Evolutionary conservation across 1,140 invertebrate genomes (phyloP).

Genomic region (Caenorhabditis brenneri): DNA sequence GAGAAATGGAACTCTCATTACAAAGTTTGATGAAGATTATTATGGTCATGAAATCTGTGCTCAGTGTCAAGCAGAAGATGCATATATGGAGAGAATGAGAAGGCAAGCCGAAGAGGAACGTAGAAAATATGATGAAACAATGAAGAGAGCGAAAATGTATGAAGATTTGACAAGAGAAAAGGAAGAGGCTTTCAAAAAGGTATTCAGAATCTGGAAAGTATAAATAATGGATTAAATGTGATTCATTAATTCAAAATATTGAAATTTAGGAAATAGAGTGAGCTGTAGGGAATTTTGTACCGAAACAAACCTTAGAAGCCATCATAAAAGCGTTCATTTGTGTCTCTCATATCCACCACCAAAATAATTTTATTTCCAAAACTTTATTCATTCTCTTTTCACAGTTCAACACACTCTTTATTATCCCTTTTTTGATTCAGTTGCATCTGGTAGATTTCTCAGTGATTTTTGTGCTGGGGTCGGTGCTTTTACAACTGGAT

Average conservation of each 20-base stretch:
- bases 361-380: too few relatives aligned
- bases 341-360: too few relatives aligned
- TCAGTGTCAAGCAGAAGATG: constrained; percentile 45
- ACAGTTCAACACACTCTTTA: too few relatives aligned
- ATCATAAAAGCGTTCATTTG: too few relatives aligned
- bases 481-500: not conserved
- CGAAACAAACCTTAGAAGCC: too few relatives aligned
- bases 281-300: too few relatives aligned
- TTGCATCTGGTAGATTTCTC: not conserved
- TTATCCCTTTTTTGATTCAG: not conserved
- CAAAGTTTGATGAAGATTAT: constrained; percentile 19
- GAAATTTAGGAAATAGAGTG: too few relatives aligned
- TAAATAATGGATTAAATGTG: too few relatives aligned
- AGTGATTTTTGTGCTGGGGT: not conserved
- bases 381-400: too few relatives aligned
- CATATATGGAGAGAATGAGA: constrained; percentile 38
- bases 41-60: constrained; percentile 44
- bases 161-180: constrained; percentile 45
- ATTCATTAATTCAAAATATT: too few relatives aligned
- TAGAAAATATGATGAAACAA: constrained; percentile 38
- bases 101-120: constrained; percentile 41
- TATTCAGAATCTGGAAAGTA: not conserved
- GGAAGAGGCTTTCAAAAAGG: constrained; percentile 6
- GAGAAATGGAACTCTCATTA: not conserved
- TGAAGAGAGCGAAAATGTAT: constrained; percentile 40